Evolutionary conservation across 1,140 invertebrate species (phyloP), one percentile per base, ranked within the genome.

Genomic region (Tetragnatha versicolor): DNA sequence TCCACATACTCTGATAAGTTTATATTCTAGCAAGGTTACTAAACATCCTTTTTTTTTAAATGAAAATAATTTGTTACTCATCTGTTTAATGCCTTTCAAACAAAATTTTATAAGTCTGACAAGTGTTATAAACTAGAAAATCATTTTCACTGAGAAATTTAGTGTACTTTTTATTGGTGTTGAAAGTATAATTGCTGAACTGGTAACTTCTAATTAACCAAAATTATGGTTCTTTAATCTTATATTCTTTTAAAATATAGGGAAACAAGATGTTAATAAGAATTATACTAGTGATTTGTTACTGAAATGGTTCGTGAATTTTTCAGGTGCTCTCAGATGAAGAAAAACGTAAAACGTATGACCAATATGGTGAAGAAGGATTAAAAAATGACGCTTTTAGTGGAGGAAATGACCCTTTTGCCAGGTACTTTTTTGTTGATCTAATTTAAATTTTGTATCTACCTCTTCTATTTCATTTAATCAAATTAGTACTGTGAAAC

Each of bases 301-400:
- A 20, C 25, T 55, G 25, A 27, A 27, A n/a, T 0, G 35, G 7
- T 61, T 0, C 17, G 12, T 61, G 10, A 33, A 9, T 49, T 33
- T 51, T 29, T 5, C 72, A 89, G 89, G 95, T 95, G 2, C 88
- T 99, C 1, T 94, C 94, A 0, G 97, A 99, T 87, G 84, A 91
- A 12, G 96, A 99, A 53, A 99, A 99, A 85, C 88, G 98, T 79
- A 93, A 97, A 86, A 91, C 93, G 68, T 99, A 99, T 86, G 97
- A 99, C 85, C 90, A 91, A 83, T 96, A 94, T 87, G 98, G 98
- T 7, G 98, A 99, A 87, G 96, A 99, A 81, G 98, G 97, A 84
- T 86, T 99, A 3, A 95, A 97, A 82, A 96, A 96, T 85, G 95
- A 98, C 84, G 94, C 93, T 55, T 86, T 87, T 42, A 91, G 92